phyloP scores from a whole-genome alignment of 2,797 vertebrate genomes.

The Harpagifer antarcticus region DNA sequence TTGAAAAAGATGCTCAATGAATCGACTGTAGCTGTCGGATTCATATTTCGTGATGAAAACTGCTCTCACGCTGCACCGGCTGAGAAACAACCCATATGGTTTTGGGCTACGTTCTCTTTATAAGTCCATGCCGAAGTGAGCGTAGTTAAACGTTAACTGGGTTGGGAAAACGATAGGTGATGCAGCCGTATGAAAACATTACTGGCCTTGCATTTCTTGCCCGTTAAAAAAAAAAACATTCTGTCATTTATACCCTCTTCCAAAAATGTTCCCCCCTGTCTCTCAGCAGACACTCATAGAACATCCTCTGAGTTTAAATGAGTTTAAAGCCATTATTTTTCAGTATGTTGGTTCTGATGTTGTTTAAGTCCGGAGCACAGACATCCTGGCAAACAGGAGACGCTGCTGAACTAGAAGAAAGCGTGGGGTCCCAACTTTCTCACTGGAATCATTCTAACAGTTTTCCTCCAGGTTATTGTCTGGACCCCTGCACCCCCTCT shows the following conservation, averaged over 20 bases:
- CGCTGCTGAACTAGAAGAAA: slow-evolving; percentile 8
- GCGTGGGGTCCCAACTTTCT: slow-evolving; percentile 9
- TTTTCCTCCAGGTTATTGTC: slow-evolving; percentile 26
- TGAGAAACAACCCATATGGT: too few species aligned
- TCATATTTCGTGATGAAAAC: too few species aligned
- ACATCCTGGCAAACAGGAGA: slow-evolving; percentile 1
- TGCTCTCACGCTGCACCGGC: too few species aligned
- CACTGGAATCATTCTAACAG: slow-evolving; percentile 5
- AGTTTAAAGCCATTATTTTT: slow-evolving; percentile 20
- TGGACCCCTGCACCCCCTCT: slow-evolving; percentile 27
- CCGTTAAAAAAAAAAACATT: slow-evolving; percentile 15
- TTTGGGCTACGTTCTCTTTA: too few species aligned
- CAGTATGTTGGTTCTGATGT: slow-evolving; percentile 16
- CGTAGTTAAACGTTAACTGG: too few species aligned
- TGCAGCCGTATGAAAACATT: slow-evolving; percentile 22
- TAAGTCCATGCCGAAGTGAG: too few species aligned
- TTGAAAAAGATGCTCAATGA: too few species aligned
- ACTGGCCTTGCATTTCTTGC: slow-evolving; percentile 2
- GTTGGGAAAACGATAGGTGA: not conserved
- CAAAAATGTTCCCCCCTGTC: slow-evolving; percentile 8
- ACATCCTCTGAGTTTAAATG: slow-evolving; percentile 54
- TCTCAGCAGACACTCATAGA: slow-evolving; percentile 61
- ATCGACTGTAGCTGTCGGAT: too few species aligned
- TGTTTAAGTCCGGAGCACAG: slow-evolving; percentile 15
- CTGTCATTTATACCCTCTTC: not conserved